Evolutionary conservation across 2,797 vertebrate genomes (phyloP).

Genomic region (Crypturellus tataupa): DNA sequence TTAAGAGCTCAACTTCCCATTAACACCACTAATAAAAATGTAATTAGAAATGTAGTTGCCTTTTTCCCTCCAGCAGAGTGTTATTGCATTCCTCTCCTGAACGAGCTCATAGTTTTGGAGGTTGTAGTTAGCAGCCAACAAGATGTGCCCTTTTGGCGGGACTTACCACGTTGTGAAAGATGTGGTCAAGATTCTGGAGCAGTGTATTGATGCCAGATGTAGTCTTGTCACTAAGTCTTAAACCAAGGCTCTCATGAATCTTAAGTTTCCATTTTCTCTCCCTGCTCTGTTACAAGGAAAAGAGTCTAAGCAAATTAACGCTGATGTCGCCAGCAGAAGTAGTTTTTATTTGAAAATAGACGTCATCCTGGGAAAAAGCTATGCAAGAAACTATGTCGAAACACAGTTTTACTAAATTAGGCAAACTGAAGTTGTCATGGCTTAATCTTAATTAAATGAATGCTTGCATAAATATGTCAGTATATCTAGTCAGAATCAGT

Average conservation of each 20-base stretch:
- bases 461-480: background rate
- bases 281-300: conserved; percentile 21
- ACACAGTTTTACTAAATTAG: background rate
- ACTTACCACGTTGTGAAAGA: conserved; percentile 69
- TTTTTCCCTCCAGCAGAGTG: conserved; percentile 60
- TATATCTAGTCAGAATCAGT: background rate
- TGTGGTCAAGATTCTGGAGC: conserved; percentile 67
- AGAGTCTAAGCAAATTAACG: conserved; percentile 51
- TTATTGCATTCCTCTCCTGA: conserved; percentile 26
- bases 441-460: conserved; percentile 55
- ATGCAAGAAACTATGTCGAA: background rate
- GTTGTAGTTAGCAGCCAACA: conserved; percentile 53
- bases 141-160: conserved; percentile 58
- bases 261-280: conserved; percentile 61
- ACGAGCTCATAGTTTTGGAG: background rate
- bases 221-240: conserved; percentile 70
- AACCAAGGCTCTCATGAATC: conserved; percentile 60
- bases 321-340: background rate
- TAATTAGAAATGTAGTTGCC: conserved; percentile 57
- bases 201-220: conserved; percentile 72
- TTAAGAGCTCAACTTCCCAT: conserved; percentile 59
- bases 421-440: background rate
- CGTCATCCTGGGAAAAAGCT: background rate
- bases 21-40: conserved; percentile 65
- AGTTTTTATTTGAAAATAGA: conserved; percentile 34